phyloP scores from a whole-genome alignment of 2,113 vertebrate genomes.

The Neodon shergylaensis region DNA sequence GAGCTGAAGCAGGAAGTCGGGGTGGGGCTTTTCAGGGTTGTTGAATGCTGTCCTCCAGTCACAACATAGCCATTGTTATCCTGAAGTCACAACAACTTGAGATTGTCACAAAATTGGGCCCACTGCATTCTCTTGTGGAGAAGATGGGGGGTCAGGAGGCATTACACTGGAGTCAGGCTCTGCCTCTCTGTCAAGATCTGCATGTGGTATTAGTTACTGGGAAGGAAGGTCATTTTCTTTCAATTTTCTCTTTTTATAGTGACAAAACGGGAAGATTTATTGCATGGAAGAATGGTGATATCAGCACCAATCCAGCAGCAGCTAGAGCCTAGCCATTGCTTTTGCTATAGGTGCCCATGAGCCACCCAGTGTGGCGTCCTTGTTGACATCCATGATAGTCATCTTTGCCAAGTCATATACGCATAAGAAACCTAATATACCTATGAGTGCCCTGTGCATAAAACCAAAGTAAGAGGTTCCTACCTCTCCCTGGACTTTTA shows the following conservation, averaged over 20 bases:
- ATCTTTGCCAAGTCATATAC: slow-evolving; percentile 85
- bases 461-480: slow-evolving; percentile 85
- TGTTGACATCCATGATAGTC: slow-evolving; percentile 85
- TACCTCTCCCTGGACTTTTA: slow-evolving; percentile 86
- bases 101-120: not conserved
- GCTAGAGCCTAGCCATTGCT: not conserved
- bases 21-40: not conserved
- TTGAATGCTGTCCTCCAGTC: not conserved
- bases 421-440: slow-evolving; percentile 84
- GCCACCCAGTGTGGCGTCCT: slow-evolving; percentile 82
- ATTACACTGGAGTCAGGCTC: not conserved
- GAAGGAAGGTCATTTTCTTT: not conserved
- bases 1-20: not conserved
- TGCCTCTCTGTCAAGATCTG: not conserved
- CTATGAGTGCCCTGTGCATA: slow-evolving; percentile 87
- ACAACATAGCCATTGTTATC: not conserved
- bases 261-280: slow-evolving; percentile 65
- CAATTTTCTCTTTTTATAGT: not conserved
- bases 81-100: not conserved
- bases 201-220: not conserved
- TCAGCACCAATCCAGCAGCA: not conserved
- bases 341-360: slow-evolving; percentile 82
- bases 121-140: not conserved
- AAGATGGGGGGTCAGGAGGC: not conserved
- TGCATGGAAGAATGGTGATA: not conserved